Conservation (phyloP, 1,140 invertebrate genomes). For the Probaryconus sp. region DNA sequence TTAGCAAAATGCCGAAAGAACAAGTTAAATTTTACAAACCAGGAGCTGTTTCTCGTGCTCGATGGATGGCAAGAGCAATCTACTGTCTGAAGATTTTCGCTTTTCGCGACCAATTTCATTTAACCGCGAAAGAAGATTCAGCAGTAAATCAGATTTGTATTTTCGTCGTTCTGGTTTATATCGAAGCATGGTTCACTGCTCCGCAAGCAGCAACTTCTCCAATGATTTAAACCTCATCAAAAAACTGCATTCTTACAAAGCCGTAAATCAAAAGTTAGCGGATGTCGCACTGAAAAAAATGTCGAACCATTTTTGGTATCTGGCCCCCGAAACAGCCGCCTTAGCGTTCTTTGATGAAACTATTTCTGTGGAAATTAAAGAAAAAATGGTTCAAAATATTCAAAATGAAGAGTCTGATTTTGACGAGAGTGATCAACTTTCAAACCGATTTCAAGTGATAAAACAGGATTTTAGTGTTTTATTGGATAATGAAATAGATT, state of each 20-base stretch:
- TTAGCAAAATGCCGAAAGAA: slow-evolving; percentile 43
- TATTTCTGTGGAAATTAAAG: too few relatives aligned
- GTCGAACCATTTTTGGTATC: slow-evolving; percentile 44
- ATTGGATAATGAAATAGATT: slow-evolving; percentile 37
- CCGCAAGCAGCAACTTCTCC: slow-evolving; percentile 26
- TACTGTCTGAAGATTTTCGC: slow-evolving; percentile 68
- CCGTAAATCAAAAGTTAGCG: slow-evolving; percentile 24
- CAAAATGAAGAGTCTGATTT: too few relatives aligned
- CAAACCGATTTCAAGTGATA: too few relatives aligned
- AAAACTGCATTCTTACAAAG: slow-evolving; percentile 30
- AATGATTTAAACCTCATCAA: slow-evolving; percentile 45
- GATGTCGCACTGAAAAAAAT: slow-evolving; percentile 26
- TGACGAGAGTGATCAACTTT: too few relatives aligned
- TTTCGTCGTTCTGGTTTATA: slow-evolving; percentile 58
- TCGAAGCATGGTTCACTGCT: slow-evolving; percentile 53
- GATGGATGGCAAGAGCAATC: too few relatives aligned
- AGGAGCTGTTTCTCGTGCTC: slow-evolving; percentile 62
- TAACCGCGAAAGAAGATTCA: slow-evolving; percentile 53
- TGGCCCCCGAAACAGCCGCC: slow-evolving; percentile 22
- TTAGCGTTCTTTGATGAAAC: slow-evolving; percentile 30
- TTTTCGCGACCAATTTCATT: slow-evolving; percentile 61
- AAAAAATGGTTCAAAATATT: too few relatives aligned
- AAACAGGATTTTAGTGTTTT: background rate
- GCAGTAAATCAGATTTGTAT: slow-evolving; percentile 6
- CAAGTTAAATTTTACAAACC: slow-evolving; percentile 60